These are phyloP conservation scores for Agrochola litura DNA, from an alignment of 2,888 invertebrate genomes.

Conservation along the genomic window DNA sequence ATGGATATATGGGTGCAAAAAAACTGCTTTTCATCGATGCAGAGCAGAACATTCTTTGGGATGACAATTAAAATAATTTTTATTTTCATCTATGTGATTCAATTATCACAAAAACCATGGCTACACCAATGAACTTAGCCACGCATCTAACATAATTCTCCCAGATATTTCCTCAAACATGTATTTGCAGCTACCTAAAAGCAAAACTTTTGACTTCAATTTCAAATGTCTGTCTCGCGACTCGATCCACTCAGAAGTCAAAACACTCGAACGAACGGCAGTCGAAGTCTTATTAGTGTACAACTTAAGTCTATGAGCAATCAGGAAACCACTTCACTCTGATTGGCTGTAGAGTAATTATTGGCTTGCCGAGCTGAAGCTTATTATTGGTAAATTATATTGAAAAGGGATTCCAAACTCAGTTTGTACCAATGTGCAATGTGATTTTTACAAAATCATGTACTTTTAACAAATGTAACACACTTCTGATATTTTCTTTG, in stretches of 20 bases:
- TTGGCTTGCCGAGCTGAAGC: conserved; percentile 35
- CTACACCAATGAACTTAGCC: background rate
- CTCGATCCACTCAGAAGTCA: conserved; percentile 43
- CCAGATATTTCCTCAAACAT: background rate
- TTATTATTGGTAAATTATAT: conserved; percentile 16
- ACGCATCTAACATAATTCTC: background rate
- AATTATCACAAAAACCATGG: background rate
- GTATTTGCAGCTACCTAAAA: background rate
- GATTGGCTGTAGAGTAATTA: conserved; percentile 55
- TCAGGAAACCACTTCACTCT: conserved; percentile 41
- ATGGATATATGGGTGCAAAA: background rate
- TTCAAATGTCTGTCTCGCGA: conserved; percentile 27
- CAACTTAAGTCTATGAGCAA: conserved; percentile 57
- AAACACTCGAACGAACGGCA: conserved; percentile 52
- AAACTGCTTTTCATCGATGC: background rate
- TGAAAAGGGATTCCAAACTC: background rate
- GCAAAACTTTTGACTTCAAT: conserved; percentile 24
- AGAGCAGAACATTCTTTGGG: background rate
- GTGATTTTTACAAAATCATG: background rate
- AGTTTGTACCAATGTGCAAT: background rate
- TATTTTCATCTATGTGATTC: background rate
- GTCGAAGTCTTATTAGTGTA: conserved; percentile 58
- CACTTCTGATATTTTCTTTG: background rate
- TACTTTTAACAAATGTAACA: background rate
- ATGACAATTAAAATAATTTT: background rate